Base-by-base conservation (phyloP, 1,140 invertebrate genomes). In the Pectinophora gossypiella region DNA sequence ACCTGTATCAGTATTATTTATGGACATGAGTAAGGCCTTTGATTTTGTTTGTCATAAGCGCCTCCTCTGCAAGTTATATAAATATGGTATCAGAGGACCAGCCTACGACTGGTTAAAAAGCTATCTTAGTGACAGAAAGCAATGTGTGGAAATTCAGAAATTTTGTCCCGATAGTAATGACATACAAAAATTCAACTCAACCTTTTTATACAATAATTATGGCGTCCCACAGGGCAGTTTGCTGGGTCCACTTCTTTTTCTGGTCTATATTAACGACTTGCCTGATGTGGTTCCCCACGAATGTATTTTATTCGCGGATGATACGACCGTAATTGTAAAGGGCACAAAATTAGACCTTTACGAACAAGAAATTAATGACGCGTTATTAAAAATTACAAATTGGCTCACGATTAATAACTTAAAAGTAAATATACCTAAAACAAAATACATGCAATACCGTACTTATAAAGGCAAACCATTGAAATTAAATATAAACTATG, bases 21-120 rank as follows among this genome's bases (percentile, higher is more conserved):
- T 44, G 42, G 42, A 44, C 13, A 44, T 44, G 42, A 20, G 18
- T 12, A 44, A 44, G 15, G 42, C 42, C 20, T 44, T 44, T 44
- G 42, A 44, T 19, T 44, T 20, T 21, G 42, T 44, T 9, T 19
- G 5, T 10, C 42, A 44, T 13, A 44, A 44, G 20, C 7, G 19
- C 9, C 42, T 44, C 9, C 20, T 44, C 19, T 10, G 9, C 20
- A 44, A 44, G 19, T 13, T 44, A 44, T 20, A 44, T 13, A 13
- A 19, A 44, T 44, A 44, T 21, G 42, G 42, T 12, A 21, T 44
- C 10, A 44, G 42, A 44, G 42, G 42, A 7, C 18, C 18, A 20
- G 42, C 19, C 20, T 13, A 20, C 9, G 15, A 44, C 10, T 13
- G 19, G 9, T 12, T 44, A 44, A 15, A 44, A 19, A 20, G 18